Conservation (phyloP, 2,888 invertebrate species). For the Metellina segmentata region DNA sequence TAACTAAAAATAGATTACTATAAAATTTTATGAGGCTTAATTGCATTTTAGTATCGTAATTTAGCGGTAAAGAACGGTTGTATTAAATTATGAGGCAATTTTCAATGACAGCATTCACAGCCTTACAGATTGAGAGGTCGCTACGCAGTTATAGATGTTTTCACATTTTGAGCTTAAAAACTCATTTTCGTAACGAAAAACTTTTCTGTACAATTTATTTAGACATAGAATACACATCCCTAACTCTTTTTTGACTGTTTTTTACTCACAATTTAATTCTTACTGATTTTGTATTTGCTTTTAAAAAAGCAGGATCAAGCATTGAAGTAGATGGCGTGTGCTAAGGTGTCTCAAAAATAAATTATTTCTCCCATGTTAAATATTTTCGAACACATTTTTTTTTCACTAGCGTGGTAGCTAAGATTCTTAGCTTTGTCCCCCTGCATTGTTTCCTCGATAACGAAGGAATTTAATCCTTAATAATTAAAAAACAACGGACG, state of each 20-base stretch:
- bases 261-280: conserved; percentile 7
- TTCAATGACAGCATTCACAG: conserved; percentile 2
- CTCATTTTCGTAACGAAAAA: conserved; percentile 23
- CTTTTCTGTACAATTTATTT: conserved; percentile 37
- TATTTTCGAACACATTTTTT: conserved; percentile 49
- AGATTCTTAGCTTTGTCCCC: conserved; percentile 35
- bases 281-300: conserved; percentile 42
- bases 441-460: conserved; percentile 51
- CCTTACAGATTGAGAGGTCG: conserved; percentile 7
- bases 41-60: not conserved
- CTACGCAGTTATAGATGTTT: conserved; percentile 62
- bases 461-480: conserved; percentile 44
- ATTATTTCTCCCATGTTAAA: conserved; percentile 55
- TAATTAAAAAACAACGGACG: conserved; percentile 70
- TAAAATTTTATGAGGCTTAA: not conserved
- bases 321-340: conserved; percentile 65
- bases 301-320: conserved; percentile 56
- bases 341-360: conserved; percentile 65
- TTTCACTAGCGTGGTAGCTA: conserved; percentile 24
- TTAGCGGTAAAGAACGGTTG: not conserved
- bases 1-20: conserved; percentile 6
- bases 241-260: conserved; percentile 22
- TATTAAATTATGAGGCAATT: conserved; percentile 3
- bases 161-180: conserved; percentile 44
- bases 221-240: conserved; percentile 27